These are phyloP conservation scores for Hyperoodon ampullatus DNA, from an alignment of 2,113 vertebrate species.

Conservation along the genomic window DNA sequence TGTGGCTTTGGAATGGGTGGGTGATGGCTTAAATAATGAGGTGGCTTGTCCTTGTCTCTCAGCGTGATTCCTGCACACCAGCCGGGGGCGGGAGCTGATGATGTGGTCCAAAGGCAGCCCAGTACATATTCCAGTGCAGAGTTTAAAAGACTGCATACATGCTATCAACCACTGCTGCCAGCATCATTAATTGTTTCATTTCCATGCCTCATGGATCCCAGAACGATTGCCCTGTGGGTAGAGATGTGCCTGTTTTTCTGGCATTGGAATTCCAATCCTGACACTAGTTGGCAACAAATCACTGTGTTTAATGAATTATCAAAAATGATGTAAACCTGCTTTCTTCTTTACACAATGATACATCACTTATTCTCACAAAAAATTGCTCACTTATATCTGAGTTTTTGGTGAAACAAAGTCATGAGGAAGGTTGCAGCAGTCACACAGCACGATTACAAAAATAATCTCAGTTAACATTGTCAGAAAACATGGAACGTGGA, in stretches of 20 bases:
- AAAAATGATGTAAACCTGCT: background rate
- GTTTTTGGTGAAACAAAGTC: background rate
- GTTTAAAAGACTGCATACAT: background rate
- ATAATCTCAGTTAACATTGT: background rate
- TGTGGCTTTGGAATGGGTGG: background rate
- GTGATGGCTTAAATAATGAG: background rate
- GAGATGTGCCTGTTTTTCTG: background rate
- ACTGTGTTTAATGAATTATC: background rate
- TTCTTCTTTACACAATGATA: background rate
- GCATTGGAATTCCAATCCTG: background rate
- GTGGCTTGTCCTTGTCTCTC: too few species aligned
- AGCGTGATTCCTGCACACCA: too few species aligned
- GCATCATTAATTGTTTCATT: background rate
- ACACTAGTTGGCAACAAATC: background rate
- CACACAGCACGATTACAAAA: background rate
- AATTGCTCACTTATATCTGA: background rate
- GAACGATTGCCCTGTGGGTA: background rate
- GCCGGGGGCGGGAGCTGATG: accelerated
- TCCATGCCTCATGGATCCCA: background rate
- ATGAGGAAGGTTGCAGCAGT: background rate
- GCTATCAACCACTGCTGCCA: background rate
- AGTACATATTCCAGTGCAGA: background rate
- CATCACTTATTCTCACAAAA: background rate
- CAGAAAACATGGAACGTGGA: background rate
- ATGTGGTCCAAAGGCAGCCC: background rate